phyloP scores from a whole-genome alignment of 1,140 invertebrate genomes.

The Calosoma granatense region DNA sequence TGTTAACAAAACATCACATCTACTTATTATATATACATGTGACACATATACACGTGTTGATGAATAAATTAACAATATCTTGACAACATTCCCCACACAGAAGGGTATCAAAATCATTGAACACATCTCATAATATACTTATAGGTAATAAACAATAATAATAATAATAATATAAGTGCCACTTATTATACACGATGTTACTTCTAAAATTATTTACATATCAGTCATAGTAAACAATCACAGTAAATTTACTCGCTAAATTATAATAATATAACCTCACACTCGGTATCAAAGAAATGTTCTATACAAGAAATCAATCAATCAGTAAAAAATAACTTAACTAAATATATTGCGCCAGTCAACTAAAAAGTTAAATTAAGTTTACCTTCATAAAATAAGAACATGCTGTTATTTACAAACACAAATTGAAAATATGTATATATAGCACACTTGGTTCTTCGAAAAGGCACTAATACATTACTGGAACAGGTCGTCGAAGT shows the following conservation, averaged over 20 bases:
- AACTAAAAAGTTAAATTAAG: background rate
- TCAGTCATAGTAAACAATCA: conserved; percentile 3
- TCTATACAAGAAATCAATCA: background rate
- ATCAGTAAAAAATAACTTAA: background rate
- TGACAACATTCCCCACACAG: background rate
- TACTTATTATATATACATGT: conserved; percentile 3
- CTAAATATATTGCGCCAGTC: background rate
- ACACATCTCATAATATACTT: background rate
- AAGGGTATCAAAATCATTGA: background rate
- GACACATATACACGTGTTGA: conserved; percentile 2
- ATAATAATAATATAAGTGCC: conserved; percentile 1
- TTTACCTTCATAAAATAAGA: no score
- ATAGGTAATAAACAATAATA: background rate
- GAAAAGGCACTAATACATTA: conserved; percentile 37
- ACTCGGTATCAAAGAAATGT: background rate
- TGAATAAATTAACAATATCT: conserved; percentile 7
- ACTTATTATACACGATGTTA: background rate
- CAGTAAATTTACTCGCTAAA: conserved; percentile 1
- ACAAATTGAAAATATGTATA: background rate
- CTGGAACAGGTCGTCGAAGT: conserved; percentile 43
- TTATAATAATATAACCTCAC: background rate
- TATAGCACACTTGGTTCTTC: background rate
- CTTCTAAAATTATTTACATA: conserved; percentile 2
- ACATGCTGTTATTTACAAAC: no score
- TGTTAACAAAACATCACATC: conserved; percentile 7